phyloP scores from a whole-genome alignment of 1,140 invertebrate species.

The Saccostrea echinata region DNA sequence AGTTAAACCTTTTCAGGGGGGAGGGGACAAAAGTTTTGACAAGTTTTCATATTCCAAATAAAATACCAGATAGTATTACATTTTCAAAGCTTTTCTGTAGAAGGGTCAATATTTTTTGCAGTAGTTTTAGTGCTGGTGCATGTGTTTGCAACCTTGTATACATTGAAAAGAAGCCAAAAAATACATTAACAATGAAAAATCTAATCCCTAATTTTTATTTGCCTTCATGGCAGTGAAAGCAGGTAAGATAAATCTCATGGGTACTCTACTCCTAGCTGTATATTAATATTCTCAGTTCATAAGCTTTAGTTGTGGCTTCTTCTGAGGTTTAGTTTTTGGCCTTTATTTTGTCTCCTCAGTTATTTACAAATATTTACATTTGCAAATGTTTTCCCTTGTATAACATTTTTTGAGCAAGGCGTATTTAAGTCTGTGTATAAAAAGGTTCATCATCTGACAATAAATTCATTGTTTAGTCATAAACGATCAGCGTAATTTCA shows the following conservation, averaged over 20 bases:
- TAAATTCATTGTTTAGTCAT: too few relatives aligned
- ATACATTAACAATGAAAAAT: background rate
- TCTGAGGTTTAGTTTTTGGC: background rate
- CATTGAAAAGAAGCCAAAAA: background rate
- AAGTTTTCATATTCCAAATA: too few relatives aligned
- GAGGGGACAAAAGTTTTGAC: too few relatives aligned
- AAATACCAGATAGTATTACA: too few relatives aligned
- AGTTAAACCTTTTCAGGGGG: too few relatives aligned
- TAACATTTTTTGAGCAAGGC: too few relatives aligned
- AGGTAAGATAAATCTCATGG: conserved; percentile 6
- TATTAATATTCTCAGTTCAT: background rate
- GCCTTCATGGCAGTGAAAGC: conserved; percentile 9
- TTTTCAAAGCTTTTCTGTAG: too few relatives aligned
- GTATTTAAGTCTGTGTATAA: too few relatives aligned
- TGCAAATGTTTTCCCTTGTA: too few relatives aligned
- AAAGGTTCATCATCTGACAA: too few relatives aligned
- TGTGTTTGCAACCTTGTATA: background rate
- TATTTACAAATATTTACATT: too few relatives aligned
- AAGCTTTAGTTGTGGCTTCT: background rate
- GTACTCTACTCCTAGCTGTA: background rate
- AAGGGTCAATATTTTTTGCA: background rate
- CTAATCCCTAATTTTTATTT: background rate
- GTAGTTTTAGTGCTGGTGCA: background rate
- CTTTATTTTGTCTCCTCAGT: background rate
- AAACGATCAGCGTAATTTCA: too few relatives aligned